Conservation (phyloP, 2,113 vertebrate species). For the Phoxinus phoxinus region DNA sequence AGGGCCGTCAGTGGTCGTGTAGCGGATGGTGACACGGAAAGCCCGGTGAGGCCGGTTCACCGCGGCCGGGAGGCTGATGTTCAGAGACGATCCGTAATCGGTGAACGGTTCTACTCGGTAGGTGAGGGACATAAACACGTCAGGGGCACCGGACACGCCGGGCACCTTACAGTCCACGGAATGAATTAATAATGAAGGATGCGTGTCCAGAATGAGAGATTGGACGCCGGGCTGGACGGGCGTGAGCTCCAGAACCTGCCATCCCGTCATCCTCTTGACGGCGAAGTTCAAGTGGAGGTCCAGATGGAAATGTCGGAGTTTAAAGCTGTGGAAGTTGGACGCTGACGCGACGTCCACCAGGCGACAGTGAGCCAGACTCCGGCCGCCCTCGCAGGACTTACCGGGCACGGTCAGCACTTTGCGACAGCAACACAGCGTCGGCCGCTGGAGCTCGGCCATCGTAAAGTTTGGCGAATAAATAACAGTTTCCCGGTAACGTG, state of each 20-base stretch:
- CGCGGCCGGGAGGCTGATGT: slow-evolving; percentile 80
- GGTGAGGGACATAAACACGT: slow-evolving; percentile 71
- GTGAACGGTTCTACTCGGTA: slow-evolving; percentile 88
- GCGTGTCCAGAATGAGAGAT: slow-evolving; percentile 85
- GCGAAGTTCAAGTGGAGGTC: slow-evolving; percentile 87
- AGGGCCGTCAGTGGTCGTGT: slow-evolving; percentile 89
- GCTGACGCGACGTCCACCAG: slow-evolving; percentile 86
- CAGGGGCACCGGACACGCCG: slow-evolving; percentile 52
- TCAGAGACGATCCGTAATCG: slow-evolving; percentile 89
- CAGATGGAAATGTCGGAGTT: slow-evolving; percentile 86
- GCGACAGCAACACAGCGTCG: slow-evolving; percentile 87
- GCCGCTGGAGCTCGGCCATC: slow-evolving; percentile 65
- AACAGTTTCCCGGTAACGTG: neutral
- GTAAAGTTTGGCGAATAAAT: slow-evolving; percentile 32
- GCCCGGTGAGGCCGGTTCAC: slow-evolving; percentile 73
- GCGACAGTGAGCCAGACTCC: slow-evolving; percentile 67
- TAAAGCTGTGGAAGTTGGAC: slow-evolving; percentile 86
- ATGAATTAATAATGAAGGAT: slow-evolving; percentile 84
- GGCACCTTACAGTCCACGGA: slow-evolving; percentile 78
- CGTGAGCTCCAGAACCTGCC: slow-evolving; percentile 86
- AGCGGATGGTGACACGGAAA: slow-evolving; percentile 88
- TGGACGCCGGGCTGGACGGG: slow-evolving; percentile 73
- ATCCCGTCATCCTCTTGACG: slow-evolving; percentile 85
- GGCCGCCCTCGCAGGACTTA: slow-evolving; percentile 62
- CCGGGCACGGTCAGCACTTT: slow-evolving; percentile 74